Evolutionary conservation across 2,113 vertebrate species (phyloP), one percentile per base, ranked within the genome.

Genomic region (Montifringilla adamsi): DNA sequence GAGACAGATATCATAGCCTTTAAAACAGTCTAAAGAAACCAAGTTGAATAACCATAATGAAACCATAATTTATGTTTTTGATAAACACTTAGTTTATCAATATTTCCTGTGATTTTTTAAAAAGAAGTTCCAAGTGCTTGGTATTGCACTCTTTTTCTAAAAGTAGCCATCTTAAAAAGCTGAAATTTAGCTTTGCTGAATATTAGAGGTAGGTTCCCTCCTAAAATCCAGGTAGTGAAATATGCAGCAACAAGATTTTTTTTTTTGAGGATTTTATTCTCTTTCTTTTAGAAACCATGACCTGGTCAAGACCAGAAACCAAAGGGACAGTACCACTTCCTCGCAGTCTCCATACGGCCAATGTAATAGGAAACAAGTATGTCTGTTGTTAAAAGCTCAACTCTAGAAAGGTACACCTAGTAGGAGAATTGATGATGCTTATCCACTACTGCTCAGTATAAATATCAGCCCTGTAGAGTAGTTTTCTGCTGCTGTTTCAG

Each of bases 271-370:
- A 6, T 30, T 96, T 76, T 80, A 13, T 87, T 88, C 79, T 97
- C 81, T 97, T 86, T 91, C 69, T 97, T 95, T 88, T 95, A 99
- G 99, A 99, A 97, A 98, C 98, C 50, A 99, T 99, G 99, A 98
- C 98, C 62, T 99, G 99, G 99, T 99, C 98, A 74, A 97, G 93
- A 91, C 98, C 98, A 90, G 97, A 98, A 98, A 98, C 98, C 50
- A 98, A 98, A 94, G 99, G 99, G 66, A 96, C 97, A 64, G 96
- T 95, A 5, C 99, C 99, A 47, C 97, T 99, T 95, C 98, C 99
- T 94, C 98, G 99, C 97, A 99, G 99, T 95, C 98, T 99, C 83
- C 99, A 99, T 96, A 99, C 99, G 31, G 98, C 99, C 96, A 99
- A 93, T 95, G 97, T 99, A 89, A 99, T 99, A 93, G 98, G 98